A percentile compares a stretch with the other conserved stretches of the same genome.
Evolutionary conservation across 2,113 vertebrate species (phyloP).

Genomic region (Pagrus major): DNA sequence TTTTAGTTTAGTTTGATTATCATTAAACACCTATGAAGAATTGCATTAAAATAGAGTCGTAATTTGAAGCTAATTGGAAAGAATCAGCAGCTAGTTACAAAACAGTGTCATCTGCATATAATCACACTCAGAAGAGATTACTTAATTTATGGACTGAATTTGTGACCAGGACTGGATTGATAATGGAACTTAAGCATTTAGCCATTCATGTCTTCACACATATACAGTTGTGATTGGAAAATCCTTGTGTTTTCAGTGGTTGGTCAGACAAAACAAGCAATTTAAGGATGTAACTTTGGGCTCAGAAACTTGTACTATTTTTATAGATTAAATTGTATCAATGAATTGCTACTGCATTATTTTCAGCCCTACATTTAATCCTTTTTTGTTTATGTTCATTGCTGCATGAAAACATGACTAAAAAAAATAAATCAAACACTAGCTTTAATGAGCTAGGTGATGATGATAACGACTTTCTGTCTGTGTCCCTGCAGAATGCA

Average conservation of each 20-base stretch:
- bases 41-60: not conserved
- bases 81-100: not conserved
- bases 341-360: not conserved
- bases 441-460: not conserved
- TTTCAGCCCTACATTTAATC: not conserved
- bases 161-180: too few species aligned
- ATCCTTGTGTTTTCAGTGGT: too few species aligned
- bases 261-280: too few species aligned
- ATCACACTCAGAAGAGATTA: not conserved
- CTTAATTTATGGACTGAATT: not conserved
- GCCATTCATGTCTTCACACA: too few species aligned
- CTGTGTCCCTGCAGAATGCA: conserved; percentile 80
- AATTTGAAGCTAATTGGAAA: not conserved
- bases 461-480: not conserved
- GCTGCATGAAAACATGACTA: not conserved
- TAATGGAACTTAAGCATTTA: too few species aligned
- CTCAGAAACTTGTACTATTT: too few species aligned
- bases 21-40: not conserved
- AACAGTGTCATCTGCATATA: not conserved
- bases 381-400: not conserved
- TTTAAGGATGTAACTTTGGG: too few species aligned
- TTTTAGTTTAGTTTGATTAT: not conserved
- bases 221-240: too few species aligned
- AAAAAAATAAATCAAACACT: not conserved
- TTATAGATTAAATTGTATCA: not conserved